Evolutionary conservation across 2,113 vertebrate species (phyloP).

Genomic region (Centropus bengalensis): DNA sequence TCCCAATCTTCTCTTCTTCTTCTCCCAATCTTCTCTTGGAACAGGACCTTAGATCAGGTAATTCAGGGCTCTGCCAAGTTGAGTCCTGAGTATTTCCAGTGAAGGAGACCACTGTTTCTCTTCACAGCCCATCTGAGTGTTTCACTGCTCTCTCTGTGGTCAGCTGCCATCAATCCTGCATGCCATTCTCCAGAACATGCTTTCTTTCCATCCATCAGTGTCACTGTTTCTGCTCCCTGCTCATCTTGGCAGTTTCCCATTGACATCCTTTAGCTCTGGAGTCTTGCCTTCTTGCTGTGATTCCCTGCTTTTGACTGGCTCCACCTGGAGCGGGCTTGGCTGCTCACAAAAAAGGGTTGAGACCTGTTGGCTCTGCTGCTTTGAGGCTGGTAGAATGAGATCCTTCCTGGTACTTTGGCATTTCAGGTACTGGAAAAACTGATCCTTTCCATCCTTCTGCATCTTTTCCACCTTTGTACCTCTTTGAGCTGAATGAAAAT

Average conservation of each 20-base stretch:
- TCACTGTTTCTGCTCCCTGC: neutral
- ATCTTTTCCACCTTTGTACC: neutral
- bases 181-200: neutral
- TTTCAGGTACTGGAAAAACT: neutral
- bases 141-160: neutral
- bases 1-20: neutral
- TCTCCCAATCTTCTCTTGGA: neutral
- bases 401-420: neutral
- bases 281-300: neutral
- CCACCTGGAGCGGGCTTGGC: neutral
- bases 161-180: neutral
- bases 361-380: neutral
- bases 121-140: neutral
- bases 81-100: neutral
- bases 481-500: neutral
- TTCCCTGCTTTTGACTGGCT: neutral
- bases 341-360: neutral
- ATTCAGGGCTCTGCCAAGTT: neutral
- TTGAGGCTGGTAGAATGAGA: neutral
- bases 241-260: neutral
- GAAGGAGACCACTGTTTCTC: neutral
- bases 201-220: neutral
- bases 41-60: neutral
- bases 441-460: neutral
- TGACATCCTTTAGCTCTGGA: neutral